Evolutionary conservation across 2,113 vertebrate genomes (phyloP), one percentile per base, ranked within the genome.

Genomic region (Phasianus colchicus): DNA sequence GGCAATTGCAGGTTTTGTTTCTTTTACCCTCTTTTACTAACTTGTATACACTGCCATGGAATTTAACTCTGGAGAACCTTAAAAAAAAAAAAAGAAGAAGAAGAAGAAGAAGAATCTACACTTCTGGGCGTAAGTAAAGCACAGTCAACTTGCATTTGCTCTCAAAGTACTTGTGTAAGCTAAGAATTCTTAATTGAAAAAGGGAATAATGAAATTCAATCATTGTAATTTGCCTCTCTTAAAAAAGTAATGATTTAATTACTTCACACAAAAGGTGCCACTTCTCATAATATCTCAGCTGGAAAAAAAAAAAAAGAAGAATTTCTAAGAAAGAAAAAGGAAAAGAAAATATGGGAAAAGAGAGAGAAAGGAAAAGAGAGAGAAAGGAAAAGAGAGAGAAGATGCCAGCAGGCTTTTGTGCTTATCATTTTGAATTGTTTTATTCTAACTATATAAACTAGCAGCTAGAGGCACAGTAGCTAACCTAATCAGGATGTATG

Each of bases 361-460:
- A n/a, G 27, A 21, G 32, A n/a, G 27, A 21, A 47, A 13, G 45
- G 24, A 70, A 92, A 77, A 16, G 32, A 32, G 27, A 21, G 32
- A 32, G 27, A 21, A 47, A 13, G 45, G 22, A 70, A 92, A 73
- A 72, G 10, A 21, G 42, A 60, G 67, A 45, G 63, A 10, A 76
- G 14, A 14, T 58, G 10, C 10, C 73, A 42, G 42, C 20, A 86
- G 64, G 61, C 38, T 91, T 87, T 86, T 88, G 74, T 76, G 83
- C 52, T 6, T 69, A 69, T 47, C 38, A 50, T 69, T 86, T 61
- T 74, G 29, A 93, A 34, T 3, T 2, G 40, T 67, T 92, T 57
- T 81, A 47, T 91, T 90, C 72, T 83, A 94, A 64, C 60, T 40
- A 7, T 50, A 80, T 76, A 92, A 87, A 85, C 34, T 79, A 92